Base-by-base conservation (phyloP, 2,113 vertebrate species). In the Sceloporus tristichus region DNA sequence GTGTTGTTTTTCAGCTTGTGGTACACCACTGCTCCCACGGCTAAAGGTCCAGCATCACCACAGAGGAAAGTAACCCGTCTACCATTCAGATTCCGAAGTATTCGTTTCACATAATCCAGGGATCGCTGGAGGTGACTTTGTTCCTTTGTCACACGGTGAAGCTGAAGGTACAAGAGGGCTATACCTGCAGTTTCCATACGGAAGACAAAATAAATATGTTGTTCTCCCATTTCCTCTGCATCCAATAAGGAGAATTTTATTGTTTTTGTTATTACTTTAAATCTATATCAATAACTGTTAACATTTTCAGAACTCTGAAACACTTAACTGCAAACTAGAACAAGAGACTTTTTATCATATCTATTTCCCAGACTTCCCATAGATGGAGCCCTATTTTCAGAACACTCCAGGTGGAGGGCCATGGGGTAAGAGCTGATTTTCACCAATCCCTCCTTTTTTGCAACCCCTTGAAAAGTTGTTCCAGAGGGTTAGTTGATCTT, bases 51-150 rank as follows among this genome's bases (percentile, higher is more conserved):
- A 0, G 98, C 98, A 8, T 99, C 99, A 1, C 99, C 99, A 29
- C 99, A 99, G 48, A 99, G 98, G 93, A 99, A 99, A 0, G 98
- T 98, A 66, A 99, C 97, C 90, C 97, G 98, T 42, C 98, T 97
- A 13, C 98, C 99, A 0, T 96, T 99, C 91, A 99, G 96, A 85
- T 97, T 98, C 81, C 99, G 97, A 87, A 99, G 97, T 9, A 98
- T 96, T 92, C 99, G 97, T 95, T 99, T 99, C 38, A 98, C 98
- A 0, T 99, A 98, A 94, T 99, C 98, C 53, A 99, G 95, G 6
- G 99, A 98, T 8, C 98, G 96, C 82, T 98, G 98, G 91, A 99
- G 95, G 82, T 99, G 95, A 70, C 96, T 94, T 89, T 96, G 96
- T 54, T 98, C 98, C 1, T 92, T 56, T 0, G 97, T 97, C 91